Conservation (phyloP, 2,113 vertebrate species). For the Lanius collurio region DNA sequence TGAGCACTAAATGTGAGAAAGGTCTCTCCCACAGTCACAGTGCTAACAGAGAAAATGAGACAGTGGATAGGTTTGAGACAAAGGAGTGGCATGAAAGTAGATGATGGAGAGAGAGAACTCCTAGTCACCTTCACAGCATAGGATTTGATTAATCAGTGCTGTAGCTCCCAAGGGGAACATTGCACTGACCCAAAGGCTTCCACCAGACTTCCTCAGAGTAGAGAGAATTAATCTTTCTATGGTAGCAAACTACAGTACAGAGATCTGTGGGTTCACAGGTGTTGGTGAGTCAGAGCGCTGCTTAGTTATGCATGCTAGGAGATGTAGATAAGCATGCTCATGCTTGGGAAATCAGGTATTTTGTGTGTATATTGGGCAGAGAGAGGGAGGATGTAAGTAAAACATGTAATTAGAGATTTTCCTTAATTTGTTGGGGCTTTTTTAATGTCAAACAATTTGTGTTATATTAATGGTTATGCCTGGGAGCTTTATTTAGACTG, state of each 20-base stretch:
- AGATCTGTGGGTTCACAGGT: not conserved
- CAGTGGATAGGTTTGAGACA: not conserved
- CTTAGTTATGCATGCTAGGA: not conserved
- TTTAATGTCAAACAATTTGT: not conserved
- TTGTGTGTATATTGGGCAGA: not conserved
- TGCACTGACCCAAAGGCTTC: not conserved
- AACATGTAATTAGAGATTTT: not conserved
- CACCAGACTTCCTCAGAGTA: not conserved
- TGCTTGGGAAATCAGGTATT: not conserved
- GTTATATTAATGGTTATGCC: not conserved
- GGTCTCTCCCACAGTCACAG: not conserved
- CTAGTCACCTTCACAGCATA: not conserved
- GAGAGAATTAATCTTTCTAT: not conserved
- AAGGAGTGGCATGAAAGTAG: not conserved
- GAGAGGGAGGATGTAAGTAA: not conserved
- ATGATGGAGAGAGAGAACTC: not conserved
- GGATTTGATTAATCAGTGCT: not conserved
- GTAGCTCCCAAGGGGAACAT: not conserved
- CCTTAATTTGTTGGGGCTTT: not conserved
- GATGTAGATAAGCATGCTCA: not conserved
- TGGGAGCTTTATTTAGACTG: not conserved
- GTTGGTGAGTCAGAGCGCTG: not conserved
- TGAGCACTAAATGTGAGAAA: not conserved
- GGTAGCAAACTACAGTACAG: not conserved
- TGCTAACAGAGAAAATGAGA: not conserved